A percentile compares a stretch with the other conserved stretches of the same genome.
Evolutionary conservation across 2,113 vertebrate species (phyloP).

Genomic region (Pedionomus torquatus): DNA sequence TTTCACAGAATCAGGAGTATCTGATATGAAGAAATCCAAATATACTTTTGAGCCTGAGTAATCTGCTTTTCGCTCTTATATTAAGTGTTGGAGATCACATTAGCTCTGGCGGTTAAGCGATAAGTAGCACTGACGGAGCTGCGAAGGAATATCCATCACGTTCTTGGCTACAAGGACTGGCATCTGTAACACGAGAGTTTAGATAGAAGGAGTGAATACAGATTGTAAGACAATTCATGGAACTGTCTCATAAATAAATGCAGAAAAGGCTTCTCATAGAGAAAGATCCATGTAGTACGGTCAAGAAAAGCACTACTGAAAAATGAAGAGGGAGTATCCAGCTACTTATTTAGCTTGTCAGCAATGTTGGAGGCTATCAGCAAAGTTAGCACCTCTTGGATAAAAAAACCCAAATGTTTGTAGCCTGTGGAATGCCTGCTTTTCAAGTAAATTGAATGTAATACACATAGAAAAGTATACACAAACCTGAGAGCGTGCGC

Average conservation of each 20-base stretch:
- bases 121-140: background rate
- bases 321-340: background rate
- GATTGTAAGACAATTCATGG: background rate
- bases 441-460: background rate
- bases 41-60: background rate
- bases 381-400: background rate
- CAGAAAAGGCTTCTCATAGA: background rate
- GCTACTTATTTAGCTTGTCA: background rate
- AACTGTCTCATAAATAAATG: background rate
- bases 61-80: background rate
- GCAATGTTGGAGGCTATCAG: background rate
- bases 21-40: background rate
- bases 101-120: background rate
- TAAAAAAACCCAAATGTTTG: too few relatives aligned
- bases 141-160: background rate
- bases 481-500: background rate
- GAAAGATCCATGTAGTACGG: background rate
- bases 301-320: background rate
- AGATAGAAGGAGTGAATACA: background rate
- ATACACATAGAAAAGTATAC: accelerated
- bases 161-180: background rate
- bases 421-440: background rate
- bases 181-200: background rate
- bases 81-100: background rate
- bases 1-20: background rate